A percentile compares a stretch with the other conserved stretches of the same genome.
Conservation (phyloP, 2,797 vertebrate species). For the Cirrhinus mrigala region DNA sequence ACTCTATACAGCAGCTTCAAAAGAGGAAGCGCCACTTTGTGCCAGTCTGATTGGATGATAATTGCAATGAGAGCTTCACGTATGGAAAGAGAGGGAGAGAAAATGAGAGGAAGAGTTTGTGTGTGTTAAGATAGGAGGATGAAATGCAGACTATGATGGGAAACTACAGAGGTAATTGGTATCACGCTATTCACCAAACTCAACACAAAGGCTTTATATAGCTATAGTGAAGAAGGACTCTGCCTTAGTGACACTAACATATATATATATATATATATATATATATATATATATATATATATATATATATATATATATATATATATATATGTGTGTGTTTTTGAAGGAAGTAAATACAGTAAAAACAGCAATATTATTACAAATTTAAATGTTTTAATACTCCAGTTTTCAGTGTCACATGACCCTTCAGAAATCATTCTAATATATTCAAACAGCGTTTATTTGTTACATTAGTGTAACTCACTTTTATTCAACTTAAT, state of each 20-base stretch:
- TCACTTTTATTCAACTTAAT: background rate
- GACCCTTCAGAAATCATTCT: too few species aligned
- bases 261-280: background rate
- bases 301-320: background rate
- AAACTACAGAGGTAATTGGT: slow-evolving; percentile 31
- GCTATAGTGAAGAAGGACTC: background rate
- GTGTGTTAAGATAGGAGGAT: slow-evolving; percentile 11
- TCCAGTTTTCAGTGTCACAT: background rate
- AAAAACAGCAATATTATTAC: background rate
- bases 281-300: background rate
- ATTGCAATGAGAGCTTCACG: slow-evolving; percentile 21
- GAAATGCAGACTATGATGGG: slow-evolving; percentile 21
- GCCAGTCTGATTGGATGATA: slow-evolving; percentile 18
- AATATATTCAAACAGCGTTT: background rate
- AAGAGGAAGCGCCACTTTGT: slow-evolving; percentile 13
- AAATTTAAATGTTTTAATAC: background rate
- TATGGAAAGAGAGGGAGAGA: slow-evolving; percentile 18
- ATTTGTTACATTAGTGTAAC: background rate
- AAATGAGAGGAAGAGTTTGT: slow-evolving; percentile 14
- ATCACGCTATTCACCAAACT: slow-evolving; percentile 15
- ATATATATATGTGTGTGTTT: background rate
- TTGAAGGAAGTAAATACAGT: background rate
- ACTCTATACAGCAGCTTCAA: slow-evolving; percentile 27
- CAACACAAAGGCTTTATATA: slow-evolving; percentile 22
- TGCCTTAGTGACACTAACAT: background rate